A percentile compares a stretch with the other conserved stretches of the same genome.
Evolutionary conservation across 2,113 vertebrate species (phyloP).

Genomic region (Glareola pratincola): DNA sequence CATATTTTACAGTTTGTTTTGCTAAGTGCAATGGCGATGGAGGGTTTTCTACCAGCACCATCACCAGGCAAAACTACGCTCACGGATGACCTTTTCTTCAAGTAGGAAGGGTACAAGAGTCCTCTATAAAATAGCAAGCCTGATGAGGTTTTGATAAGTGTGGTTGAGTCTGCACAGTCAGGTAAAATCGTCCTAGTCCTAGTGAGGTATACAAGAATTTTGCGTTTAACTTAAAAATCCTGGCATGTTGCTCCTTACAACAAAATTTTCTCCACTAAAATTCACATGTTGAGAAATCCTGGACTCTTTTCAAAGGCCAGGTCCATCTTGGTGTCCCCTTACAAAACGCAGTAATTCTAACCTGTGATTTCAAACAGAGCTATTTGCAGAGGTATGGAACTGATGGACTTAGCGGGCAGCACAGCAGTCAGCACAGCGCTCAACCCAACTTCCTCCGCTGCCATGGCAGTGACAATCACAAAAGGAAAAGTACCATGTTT

Average conservation of each 20-base stretch:
- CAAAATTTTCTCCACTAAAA: not conserved
- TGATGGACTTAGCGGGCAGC: not conserved
- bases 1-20: not conserved
- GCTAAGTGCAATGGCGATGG: not conserved
- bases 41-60: not conserved
- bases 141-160: not conserved
- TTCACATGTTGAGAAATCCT: not conserved
- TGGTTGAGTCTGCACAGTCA: not conserved
- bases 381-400: not conserved
- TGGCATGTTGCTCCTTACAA: not conserved
- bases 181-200: not conserved
- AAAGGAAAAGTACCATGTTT: not conserved
- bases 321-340: not conserved
- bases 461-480: not conserved
- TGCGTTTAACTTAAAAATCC: not conserved
- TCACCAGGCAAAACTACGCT: not conserved
- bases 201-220: rapidly evolving
- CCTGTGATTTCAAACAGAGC: not conserved
- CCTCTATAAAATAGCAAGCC: not conserved
- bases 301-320: not conserved
- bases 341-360: not conserved
- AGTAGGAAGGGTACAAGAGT: not conserved
- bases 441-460: not conserved
- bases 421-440: not conserved
- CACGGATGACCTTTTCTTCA: not conserved